Base-by-base conservation (phyloP, 2,888 invertebrate species). In the Eupithecia inturbata region DNA sequence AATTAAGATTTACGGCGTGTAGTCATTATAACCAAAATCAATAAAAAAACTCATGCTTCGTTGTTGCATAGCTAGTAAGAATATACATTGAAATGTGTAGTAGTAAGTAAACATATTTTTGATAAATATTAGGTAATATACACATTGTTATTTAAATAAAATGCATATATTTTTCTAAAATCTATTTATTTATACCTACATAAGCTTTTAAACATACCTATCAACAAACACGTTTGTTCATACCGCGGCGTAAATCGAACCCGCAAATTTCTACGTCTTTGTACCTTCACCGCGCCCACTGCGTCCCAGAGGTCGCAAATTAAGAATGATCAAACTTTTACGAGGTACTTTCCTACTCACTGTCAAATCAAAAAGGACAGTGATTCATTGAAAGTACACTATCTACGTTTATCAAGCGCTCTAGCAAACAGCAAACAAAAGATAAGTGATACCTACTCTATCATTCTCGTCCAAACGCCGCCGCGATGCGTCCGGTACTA, bases 381-480 rank as follows among this genome's bases (percentile, higher is more conserved):
- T 72, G 67, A 73, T 70, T 73, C 73, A 70, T 63, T 67, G 64
- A 57, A 67, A 70, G 69, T 72, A 41, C n/a, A 36, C 68, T 69
- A 71, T 66, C 33, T 71, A 67, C 69, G 41, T 72, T 75, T 75
- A 75, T 75, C 75, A 71, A 70, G 28, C 68, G 33, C 91, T 92
- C 89, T 89, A 74, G 67, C 71, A 71, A 89, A 89, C 89, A 74
- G 67, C 71, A 71, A 89, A 89, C 88, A 90, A 89, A 83, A 85
- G 87, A 87, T 89, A 84, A 74, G 83, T 86, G 92, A 92, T 92
- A 92, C 90, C 85, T 53, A 53, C 83, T 87, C 91, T 93, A 92
- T 92, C 93, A 93, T 87, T 92, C 86, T 82, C 83, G 85, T 85
- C 84, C 89, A 88, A 92, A 90, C 49, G 10, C 49, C 83, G 85